Percentiles rank a stretch among this genome's conserved stretches.
Conservation (phyloP, 2,797 vertebrate genomes). For the Urophycis tenuis region DNA sequence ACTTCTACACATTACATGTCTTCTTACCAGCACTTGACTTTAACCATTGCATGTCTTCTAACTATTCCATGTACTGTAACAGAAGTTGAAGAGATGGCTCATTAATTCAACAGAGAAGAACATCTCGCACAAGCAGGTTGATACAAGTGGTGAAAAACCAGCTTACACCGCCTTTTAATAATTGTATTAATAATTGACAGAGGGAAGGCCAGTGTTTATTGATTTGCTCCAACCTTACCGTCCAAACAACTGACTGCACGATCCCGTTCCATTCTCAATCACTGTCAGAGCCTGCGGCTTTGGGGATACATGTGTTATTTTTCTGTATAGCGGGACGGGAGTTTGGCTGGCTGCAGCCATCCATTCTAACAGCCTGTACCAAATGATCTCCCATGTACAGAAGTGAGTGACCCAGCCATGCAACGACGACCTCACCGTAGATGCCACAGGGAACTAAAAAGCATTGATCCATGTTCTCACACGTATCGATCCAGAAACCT, state of each 20-base stretch:
- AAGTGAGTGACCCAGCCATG: neutral
- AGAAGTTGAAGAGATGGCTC: neutral
- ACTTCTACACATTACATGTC: neutral
- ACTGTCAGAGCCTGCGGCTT: slow-evolving; percentile 5
- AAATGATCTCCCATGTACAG: neutral
- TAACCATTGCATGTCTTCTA: neutral
- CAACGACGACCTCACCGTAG: neutral
- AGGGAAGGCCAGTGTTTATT: neutral
- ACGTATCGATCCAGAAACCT: neutral
- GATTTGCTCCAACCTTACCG: slow-evolving; percentile 8
- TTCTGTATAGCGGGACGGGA: neutral
- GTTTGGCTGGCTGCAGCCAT: neutral
- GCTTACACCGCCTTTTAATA: slow-evolving; percentile 16
- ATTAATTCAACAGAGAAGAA: slow-evolving; percentile 14
- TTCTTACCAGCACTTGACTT: neutral
- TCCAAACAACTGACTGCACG: slow-evolving; percentile 16
- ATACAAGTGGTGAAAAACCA: slow-evolving; percentile 2
- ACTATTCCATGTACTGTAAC: neutral
- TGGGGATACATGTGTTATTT: slow-evolving; percentile 1
- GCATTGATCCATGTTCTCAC: neutral
- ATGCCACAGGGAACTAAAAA: neutral
- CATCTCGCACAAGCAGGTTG: slow-evolving; percentile 26
- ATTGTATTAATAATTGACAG: slow-evolving; percentile 34
- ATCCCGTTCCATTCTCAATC: slow-evolving; percentile 8
- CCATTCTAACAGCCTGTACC: neutral